Percentiles rank a stretch among this genome's conserved stretches.
Conservation (phyloP, 2,113 vertebrate species). For the Perca schrenkii region DNA sequence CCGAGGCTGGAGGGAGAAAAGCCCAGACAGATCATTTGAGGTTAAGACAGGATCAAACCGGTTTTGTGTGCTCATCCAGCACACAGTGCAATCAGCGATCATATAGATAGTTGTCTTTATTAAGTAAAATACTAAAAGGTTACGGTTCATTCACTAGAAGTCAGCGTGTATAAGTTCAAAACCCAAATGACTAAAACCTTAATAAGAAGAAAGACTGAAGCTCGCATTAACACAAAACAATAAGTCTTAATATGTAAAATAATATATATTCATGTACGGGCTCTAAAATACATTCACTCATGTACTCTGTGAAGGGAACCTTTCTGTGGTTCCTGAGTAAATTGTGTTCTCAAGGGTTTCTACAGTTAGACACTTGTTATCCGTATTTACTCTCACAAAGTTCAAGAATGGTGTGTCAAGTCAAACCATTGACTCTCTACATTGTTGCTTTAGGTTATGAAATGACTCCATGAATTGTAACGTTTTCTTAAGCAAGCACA, state of each 20-base stretch:
- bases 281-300: background rate
- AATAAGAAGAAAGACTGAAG: background rate
- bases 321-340: background rate
- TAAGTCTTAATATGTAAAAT: background rate
- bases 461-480: background rate
- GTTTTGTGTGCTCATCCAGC: background rate
- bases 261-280: background rate
- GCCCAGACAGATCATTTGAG: background rate
- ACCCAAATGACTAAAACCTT: background rate
- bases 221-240: background rate
- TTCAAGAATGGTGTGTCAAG: background rate
- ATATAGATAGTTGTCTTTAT: background rate
- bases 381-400: background rate
- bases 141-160: background rate
- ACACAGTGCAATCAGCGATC: background rate
- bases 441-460: background rate
- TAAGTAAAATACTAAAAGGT: background rate
- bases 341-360: background rate
- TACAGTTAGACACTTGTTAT: background rate
- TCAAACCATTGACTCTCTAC: background rate
- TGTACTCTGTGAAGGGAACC: background rate
- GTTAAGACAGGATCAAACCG: background rate
- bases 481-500: background rate
- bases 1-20: slow-evolving; percentile 43
- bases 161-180: background rate